A percentile compares a stretch with the other conserved stretches of the same genome.
Conservation (phyloP, 2,888 invertebrate genomes). For the Bellardia pandia region DNA sequence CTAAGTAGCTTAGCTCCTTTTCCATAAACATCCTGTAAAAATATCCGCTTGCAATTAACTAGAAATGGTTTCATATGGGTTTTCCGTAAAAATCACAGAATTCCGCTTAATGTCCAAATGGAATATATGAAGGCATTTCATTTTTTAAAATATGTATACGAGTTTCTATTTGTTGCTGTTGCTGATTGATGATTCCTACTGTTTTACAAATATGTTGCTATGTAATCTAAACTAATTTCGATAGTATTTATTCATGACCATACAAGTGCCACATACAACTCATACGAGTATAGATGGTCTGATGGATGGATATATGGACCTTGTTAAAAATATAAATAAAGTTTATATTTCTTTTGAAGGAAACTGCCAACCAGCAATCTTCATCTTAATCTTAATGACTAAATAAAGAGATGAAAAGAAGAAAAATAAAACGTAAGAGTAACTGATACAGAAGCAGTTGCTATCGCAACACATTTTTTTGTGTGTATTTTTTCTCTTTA, state of each 20-base stretch:
- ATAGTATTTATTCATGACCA: conserved; percentile 58
- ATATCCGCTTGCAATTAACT: conserved; percentile 33
- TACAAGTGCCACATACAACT: conserved; percentile 43
- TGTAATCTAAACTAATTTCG: conserved; percentile 47
- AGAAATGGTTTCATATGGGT: conserved; percentile 26
- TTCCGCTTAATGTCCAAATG: neutral
- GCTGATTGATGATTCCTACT: neutral
- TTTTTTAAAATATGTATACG: neutral
- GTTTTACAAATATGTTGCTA: conserved; percentile 20
- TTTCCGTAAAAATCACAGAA: conserved; percentile 5
- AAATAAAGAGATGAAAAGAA: conserved; percentile 55
- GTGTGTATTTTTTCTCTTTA: neutral
- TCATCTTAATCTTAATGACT: conserved; percentile 63
- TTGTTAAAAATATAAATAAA: conserved; percentile 61
- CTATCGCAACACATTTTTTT: conserved; percentile 21
- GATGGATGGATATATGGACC: conserved; percentile 39
- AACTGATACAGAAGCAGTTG: conserved; percentile 50
- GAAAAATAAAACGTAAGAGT: conserved; percentile 14
- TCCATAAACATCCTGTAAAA: neutral
- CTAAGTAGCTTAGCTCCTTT: neutral
- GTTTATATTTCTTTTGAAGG: conserved; percentile 47
- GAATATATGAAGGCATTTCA: neutral
- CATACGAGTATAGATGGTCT: neutral
- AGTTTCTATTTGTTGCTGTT: neutral
- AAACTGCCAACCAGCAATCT: conserved; percentile 54